These are phyloP conservation scores for Donacobius atricapilla DNA, from an alignment of 2,113 vertebrate genomes.

Conservation along the genomic window DNA sequence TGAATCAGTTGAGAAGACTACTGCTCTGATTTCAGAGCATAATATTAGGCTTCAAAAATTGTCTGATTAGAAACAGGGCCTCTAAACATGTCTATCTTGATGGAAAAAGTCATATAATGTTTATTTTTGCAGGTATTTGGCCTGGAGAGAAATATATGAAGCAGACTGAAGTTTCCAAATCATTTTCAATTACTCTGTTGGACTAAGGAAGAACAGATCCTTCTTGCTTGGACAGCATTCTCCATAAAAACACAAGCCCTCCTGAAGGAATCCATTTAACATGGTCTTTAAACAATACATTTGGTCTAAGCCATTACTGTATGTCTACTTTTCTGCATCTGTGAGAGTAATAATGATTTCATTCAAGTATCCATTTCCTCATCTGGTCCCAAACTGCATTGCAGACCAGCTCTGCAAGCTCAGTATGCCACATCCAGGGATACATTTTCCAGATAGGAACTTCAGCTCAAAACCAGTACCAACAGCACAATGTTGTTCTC, in stretches of 20 bases:
- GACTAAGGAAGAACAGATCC: constrained; percentile 11
- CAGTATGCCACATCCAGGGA: neutral
- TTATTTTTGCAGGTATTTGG: constrained; percentile 27
- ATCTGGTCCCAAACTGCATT: neutral
- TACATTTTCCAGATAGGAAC: neutral
- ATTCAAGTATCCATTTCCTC: constrained; percentile 39
- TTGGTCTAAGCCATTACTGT: constrained; percentile 16
- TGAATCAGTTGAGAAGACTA: neutral
- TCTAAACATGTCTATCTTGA: neutral
- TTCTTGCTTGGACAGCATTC: neutral
- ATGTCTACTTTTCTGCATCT: constrained; percentile 3
- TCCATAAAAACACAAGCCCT: neutral
- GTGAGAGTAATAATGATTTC: constrained; percentile 28
- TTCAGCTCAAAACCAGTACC: neutral
- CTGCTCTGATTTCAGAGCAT: neutral
- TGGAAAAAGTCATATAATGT: neutral
- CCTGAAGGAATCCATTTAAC: constrained; percentile 20
- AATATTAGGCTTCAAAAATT: neutral
- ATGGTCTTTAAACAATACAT: constrained; percentile 32
- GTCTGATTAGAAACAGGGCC: neutral
- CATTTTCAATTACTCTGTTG: neutral
- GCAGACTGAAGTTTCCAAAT: neutral
- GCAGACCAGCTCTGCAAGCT: neutral
- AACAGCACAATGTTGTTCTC: neutral
- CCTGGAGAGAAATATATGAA: neutral